Conservation (phyloP, 2,113 vertebrate species). For the pig (Sus scrofa) region DNA sequence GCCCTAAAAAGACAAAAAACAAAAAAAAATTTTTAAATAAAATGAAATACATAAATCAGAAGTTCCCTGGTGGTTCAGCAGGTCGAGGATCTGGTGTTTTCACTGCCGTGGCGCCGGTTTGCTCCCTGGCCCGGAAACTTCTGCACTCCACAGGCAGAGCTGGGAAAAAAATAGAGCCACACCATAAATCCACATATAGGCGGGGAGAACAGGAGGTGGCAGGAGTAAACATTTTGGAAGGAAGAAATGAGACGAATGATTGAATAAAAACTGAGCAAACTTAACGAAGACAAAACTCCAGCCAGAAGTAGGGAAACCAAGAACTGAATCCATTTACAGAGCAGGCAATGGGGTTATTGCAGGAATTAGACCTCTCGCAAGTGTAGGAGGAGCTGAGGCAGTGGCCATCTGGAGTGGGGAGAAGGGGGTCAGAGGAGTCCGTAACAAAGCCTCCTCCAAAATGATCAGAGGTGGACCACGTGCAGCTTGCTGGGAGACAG, state of each 20-base stretch:
- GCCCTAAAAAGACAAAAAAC: too few relatives aligned
- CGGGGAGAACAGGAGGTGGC: background rate
- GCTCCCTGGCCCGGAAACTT: too few relatives aligned
- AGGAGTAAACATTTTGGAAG: background rate
- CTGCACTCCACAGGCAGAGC: too few relatives aligned
- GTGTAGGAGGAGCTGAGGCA: background rate
- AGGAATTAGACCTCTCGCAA: background rate
- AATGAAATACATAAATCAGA: too few relatives aligned
- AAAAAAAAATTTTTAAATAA: too few relatives aligned
- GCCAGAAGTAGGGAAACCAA: background rate
- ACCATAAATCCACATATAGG: background rate
- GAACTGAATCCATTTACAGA: background rate
- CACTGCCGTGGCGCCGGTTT: too few relatives aligned
- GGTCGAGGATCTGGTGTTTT: too few relatives aligned
- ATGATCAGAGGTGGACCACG: background rate
- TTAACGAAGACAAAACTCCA: background rate
- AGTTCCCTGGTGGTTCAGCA: too few relatives aligned
- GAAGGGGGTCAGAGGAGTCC: background rate
- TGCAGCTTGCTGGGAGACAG: background rate
- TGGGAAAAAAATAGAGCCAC: too few relatives aligned
- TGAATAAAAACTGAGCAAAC: background rate
- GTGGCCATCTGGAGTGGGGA: background rate
- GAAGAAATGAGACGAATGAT: background rate
- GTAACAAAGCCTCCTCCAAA: background rate
- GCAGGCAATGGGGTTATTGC: background rate